A percentile compares a stretch with the other conserved stretches of the same genome.
Conservation (phyloP, 2,113 vertebrate species). For the Oncorhynchus clarkii region DNA sequence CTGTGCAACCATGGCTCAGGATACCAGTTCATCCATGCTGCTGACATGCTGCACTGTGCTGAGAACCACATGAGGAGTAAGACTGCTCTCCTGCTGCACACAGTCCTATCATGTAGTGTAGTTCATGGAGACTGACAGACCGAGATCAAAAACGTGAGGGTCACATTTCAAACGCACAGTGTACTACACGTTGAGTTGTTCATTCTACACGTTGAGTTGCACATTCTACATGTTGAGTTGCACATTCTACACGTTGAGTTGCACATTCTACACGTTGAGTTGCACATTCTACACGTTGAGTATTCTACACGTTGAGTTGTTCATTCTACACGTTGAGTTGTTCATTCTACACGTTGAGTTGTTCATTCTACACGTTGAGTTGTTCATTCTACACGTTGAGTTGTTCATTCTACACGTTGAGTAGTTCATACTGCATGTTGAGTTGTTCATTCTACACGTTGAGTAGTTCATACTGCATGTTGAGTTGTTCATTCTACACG, state of each 20-base stretch:
- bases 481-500: too few relatives aligned
- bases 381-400: too few relatives aligned
- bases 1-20: slow-evolving; percentile 79
- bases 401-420: too few relatives aligned
- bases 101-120: background rate
- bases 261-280: too few relatives aligned
- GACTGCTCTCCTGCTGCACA: slow-evolving; percentile 40
- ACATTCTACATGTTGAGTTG: too few relatives aligned
- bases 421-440: background rate
- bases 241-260: too few relatives aligned
- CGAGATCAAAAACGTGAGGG: background rate
- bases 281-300: too few relatives aligned
- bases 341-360: too few relatives aligned
- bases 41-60: slow-evolving; percentile 86
- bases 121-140: background rate
- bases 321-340: too few relatives aligned
- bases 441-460: too few relatives aligned
- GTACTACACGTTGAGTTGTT: background rate
- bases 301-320: too few relatives aligned
- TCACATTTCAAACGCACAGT: background rate
- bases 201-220: background rate
- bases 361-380: too few relatives aligned
- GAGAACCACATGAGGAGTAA: slow-evolving; percentile 85
- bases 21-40: slow-evolving; percentile 86
- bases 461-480: background rate